These are phyloP conservation scores for Eolophus roseicapilla DNA, from an alignment of 2,113 vertebrate genomes.

Conservation along the genomic window DNA sequence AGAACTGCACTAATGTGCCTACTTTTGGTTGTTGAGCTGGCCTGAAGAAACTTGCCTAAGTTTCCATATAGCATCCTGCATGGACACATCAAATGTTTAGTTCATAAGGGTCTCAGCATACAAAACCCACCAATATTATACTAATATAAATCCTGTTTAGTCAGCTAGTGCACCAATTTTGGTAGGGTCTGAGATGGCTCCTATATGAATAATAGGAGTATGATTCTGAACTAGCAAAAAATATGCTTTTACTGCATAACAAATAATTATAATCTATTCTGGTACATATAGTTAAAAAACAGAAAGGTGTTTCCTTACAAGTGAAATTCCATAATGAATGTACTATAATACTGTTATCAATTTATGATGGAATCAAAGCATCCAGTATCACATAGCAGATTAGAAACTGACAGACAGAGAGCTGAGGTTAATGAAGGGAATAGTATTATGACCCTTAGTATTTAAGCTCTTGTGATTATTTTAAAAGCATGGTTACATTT, in stretches of 20 bases:
- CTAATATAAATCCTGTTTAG: background rate
- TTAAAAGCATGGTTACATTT: background rate
- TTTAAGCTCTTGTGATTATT: background rate
- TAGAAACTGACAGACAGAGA: background rate
- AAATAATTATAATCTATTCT: background rate
- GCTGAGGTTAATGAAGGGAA: background rate
- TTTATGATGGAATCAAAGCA: conserved; percentile 1
- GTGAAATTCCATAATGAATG: background rate
- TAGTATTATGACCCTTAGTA: background rate
- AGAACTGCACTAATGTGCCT: background rate
- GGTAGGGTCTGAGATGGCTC: background rate
- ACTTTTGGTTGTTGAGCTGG: background rate
- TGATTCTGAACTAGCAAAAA: background rate
- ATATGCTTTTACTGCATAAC: background rate
- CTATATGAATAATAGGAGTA: background rate
- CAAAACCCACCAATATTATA: background rate
- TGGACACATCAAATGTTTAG: background rate
- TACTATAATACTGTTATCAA: background rate
- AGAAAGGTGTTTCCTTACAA: background rate
- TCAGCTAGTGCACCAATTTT: background rate
- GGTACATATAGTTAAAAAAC: background rate
- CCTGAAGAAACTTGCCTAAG: background rate
- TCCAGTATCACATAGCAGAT: background rate
- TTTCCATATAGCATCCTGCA: background rate
- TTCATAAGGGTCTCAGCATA: background rate